phyloP scores from a whole-genome alignment of 1,140 invertebrate species.

The Pachypsylla venusta region DNA sequence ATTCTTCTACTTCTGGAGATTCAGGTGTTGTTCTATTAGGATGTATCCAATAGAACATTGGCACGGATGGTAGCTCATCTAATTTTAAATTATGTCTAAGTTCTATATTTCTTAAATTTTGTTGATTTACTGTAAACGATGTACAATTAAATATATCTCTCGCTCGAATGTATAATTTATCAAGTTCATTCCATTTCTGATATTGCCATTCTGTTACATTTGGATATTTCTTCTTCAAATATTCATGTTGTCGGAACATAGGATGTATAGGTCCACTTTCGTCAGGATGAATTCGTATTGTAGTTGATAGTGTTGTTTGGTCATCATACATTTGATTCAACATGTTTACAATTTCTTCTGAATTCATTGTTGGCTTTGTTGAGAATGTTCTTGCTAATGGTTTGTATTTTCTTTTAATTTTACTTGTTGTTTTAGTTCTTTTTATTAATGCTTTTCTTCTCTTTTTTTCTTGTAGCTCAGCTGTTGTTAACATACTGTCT shows the following conservation, averaged over 20 bases:
- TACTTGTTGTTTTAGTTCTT: background rate
- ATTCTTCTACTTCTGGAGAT: background rate
- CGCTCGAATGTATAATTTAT: background rate
- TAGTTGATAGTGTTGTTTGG: background rate
- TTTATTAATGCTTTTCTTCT: background rate
- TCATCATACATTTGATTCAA: background rate
- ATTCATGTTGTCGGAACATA: background rate
- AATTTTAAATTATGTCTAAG: background rate
- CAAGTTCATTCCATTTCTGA: background rate
- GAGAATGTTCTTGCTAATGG: background rate
- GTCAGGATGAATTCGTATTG: background rate
- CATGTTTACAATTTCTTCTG: background rate
- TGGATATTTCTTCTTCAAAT: background rate
- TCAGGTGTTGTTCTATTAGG: background rate
- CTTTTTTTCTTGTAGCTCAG: background rate
- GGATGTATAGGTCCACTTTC: background rate
- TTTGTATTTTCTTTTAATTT: background rate
- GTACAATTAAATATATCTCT: background rate
- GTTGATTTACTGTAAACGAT: background rate
- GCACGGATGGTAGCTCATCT: background rate
- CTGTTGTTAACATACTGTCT: background rate
- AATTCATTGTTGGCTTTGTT: background rate
- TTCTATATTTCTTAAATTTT: background rate
- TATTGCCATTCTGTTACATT: background rate
- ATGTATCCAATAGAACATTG: background rate